Conservation (phyloP, 2,888 invertebrate species). For the Xiphydria camelus region DNA sequence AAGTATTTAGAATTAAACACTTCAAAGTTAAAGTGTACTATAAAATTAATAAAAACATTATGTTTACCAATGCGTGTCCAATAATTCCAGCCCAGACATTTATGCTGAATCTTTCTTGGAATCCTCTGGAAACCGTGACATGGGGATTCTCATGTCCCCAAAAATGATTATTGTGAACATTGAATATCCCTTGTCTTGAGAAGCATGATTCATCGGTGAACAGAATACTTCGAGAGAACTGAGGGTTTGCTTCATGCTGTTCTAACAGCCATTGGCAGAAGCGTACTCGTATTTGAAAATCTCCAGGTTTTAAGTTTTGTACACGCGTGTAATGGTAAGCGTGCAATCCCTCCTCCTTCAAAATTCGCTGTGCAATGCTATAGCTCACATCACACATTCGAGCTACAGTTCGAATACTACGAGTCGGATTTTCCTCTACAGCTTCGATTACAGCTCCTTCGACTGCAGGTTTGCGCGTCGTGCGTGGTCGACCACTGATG, state of each 20-base stretch:
- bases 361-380: neutral
- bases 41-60: no score
- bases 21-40: no score
- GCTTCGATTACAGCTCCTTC: no score
- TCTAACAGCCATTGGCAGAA: neutral
- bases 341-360: neutral
- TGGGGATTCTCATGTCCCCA: neutral
- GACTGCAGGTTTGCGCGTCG: no score
- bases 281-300: neutral
- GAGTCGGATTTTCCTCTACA: no score
- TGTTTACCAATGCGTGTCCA: slow-evolving; percentile 24
- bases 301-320: neutral
- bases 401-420: no score
- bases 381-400: no score
- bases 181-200: neutral
- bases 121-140: neutral
- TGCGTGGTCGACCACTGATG: no score
- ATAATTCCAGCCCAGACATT: slow-evolving; percentile 15
- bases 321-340: slow-evolving; percentile 8
- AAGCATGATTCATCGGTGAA: neutral
- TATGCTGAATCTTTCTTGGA: neutral
- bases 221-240: neutral
- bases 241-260: neutral
- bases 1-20: no score
- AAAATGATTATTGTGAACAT: neutral